Percentiles rank a stretch among this genome's conserved stretches.
These are phyloP conservation scores for Myrmecobius fasciatus DNA, from an alignment of 2,113 vertebrate genomes.

Conservation along the genomic window DNA sequence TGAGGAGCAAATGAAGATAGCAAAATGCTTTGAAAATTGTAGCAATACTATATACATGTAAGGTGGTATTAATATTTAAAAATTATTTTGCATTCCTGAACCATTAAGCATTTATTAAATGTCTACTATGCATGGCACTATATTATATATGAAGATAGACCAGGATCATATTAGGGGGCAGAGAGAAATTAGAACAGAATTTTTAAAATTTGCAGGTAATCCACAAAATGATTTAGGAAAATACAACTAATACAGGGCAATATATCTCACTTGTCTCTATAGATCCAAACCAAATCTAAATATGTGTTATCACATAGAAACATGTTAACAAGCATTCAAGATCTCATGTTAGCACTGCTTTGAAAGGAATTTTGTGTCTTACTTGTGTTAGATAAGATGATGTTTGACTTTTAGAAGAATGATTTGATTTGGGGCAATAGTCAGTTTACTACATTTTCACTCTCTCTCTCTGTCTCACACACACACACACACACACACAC, in stretches of 20 bases:
- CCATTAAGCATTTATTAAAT: neutral
- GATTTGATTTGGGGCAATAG: conserved; percentile 10
- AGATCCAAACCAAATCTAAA: neutral
- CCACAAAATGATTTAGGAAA: conserved; percentile 4
- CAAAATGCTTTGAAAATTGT: neutral
- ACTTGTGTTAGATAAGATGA: conserved; percentile 26
- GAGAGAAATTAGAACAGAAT: conserved; percentile 8
- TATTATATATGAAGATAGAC: neutral
- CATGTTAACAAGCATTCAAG: neutral
- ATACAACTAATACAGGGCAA: neutral
- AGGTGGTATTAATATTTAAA: neutral
- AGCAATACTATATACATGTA: neutral
- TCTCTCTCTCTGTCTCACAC: no score
- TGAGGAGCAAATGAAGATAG: neutral
- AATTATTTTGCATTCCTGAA: conserved; percentile 39
- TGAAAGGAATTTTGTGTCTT: conserved; percentile 24
- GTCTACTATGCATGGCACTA: neutral
- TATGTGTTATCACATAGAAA: no score
- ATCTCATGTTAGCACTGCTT: neutral
- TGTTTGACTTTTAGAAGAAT: conserved; percentile 37
- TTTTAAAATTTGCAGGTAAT: conserved; percentile 37
- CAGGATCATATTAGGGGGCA: neutral
- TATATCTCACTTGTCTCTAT: neutral
- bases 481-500: conserved; percentile 8
- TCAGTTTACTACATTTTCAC: neutral